These are phyloP conservation scores for Gymnorhina tibicen DNA, from an alignment of 2,113 vertebrate species.

Conservation along the genomic window DNA sequence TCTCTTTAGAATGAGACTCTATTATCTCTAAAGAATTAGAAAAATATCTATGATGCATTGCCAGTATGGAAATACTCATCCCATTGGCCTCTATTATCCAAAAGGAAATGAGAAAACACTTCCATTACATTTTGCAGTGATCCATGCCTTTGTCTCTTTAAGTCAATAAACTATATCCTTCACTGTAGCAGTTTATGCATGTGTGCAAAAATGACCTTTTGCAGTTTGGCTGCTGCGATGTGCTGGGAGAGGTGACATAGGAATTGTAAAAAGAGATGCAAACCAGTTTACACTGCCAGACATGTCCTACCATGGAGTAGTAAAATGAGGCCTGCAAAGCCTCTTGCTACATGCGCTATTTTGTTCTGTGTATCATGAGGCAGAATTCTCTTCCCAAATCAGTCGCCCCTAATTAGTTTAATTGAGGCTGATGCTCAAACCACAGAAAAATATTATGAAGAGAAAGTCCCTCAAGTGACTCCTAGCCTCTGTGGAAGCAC, in stretches of 20 bases:
- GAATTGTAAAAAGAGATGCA: neutral
- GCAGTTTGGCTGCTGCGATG: neutral
- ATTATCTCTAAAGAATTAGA: constrained; percentile 18
- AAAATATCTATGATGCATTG: neutral
- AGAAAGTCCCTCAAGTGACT: neutral
- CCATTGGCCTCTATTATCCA: constrained; percentile 14
- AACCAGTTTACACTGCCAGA: neutral
- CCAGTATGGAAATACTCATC: neutral
- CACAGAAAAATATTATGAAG: neutral
- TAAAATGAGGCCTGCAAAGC: neutral
- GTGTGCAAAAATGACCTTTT: constrained; percentile 4
- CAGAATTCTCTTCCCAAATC: neutral
- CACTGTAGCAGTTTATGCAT: neutral
- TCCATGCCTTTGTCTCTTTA: constrained; percentile 2
- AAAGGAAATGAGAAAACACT: constrained; percentile 25
- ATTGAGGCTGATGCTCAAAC: neutral
- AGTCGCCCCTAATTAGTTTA: neutral
- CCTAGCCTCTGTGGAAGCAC: neutral
- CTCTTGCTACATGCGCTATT: neutral
- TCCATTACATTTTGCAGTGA: constrained; percentile 2
- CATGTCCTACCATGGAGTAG: rapidly evolving
- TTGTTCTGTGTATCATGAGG: neutral
- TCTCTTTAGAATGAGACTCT: neutral
- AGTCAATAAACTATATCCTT: neutral
- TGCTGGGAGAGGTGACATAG: neutral